Base-by-base conservation (phyloP, 2,797 vertebrate species). In the Diplodus sargus region DNA sequence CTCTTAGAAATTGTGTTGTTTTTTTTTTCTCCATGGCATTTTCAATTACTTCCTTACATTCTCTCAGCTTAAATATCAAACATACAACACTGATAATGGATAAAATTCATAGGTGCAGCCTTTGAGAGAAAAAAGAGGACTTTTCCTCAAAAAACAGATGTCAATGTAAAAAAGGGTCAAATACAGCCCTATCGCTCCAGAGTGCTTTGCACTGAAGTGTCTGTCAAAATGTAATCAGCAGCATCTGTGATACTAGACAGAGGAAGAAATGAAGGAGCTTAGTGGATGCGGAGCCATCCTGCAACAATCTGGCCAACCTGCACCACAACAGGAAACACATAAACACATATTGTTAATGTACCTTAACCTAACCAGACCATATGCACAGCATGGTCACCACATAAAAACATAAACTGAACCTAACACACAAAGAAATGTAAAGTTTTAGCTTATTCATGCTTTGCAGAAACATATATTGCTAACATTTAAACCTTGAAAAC, bases 271-370 rank as follows among this genome's bases (percentile, higher is more conserved):
- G 16, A 63, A 49, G n/a, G 17, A 69, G 18, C 42, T 58, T 51
- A 42, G 34, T 70, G 60, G 60, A 78, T 60, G 42, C 25, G 47
- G 43, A 47, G 49, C 18, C 53, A 43, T 53, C 53, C 51, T 59
- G 16, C 53, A 58, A 23, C 42, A 71, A 59, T 78, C 51, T 81
- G 57, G 30, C 48, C 17, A 42, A 53, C 15, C 15, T 63, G 63
- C 34, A 9, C 7, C 3, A 25, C 30, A 17, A 39, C 63, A 65
- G 8, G 16, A 42, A 42, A 54, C 23, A 39, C 23, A 58, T 42
- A 67, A 39, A 39, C 39, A 10, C 10, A 39, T 3, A 39, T 39
- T 39, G 39, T 39, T 39, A 39, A 11, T 39, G 39, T 39, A 7
- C 39, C 39, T 39, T 39, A 39, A 39, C 39, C 9, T 39, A 39